Base-by-base conservation (phyloP, 2,113 vertebrate species). In the Embiotoca jacksoni region DNA sequence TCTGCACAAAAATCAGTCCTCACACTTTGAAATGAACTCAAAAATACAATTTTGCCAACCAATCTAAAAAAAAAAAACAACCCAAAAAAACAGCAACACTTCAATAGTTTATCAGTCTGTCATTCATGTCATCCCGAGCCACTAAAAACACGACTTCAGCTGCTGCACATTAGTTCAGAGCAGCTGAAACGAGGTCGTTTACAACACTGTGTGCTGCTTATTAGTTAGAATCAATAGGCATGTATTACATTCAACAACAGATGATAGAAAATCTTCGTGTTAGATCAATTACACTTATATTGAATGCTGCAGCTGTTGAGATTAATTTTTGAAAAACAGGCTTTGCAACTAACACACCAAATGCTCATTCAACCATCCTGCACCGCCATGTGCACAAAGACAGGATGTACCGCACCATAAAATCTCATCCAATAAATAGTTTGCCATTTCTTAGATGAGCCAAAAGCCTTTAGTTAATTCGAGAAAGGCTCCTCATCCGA, bases 221-320 rank as follows among this genome's bases (percentile, higher is more conserved):
- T 80, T 60, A 85, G 58, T 33, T 6, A 31, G 57, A 82, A 61
- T 88, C 77, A 68, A 79, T 62, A 36, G 74, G 35, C 35, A 37
- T 35, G 72, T 52, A 83, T 85, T 58, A 78, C 69, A 75, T 74
- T 76, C 54, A 62, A 57, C 36, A 72, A 63, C 77, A 83, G 54
- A 72, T 56, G 52, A 80, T 3, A 64, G 7, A 82, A 64, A 68
- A 74, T 72, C 73, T 78, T 64, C 55, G 84, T 46, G 56, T 69
- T 35, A 65, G 33, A 82, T 80, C 53, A 72, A 73, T 87, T 73
- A 70, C 50, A 30, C 50, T 80, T 54, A 36, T 30, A 46, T n/a
- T 69, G 15, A 87, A 75, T 23, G 58, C 67, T 79, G 80, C 86
- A 87, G 88, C 86, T 91, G 89, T 61, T 75, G 55, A 44, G 55